These are phyloP conservation scores for Spheniscus mendiculus DNA, from an alignment of 2,113 vertebrate genomes.

Conservation along the genomic window DNA sequence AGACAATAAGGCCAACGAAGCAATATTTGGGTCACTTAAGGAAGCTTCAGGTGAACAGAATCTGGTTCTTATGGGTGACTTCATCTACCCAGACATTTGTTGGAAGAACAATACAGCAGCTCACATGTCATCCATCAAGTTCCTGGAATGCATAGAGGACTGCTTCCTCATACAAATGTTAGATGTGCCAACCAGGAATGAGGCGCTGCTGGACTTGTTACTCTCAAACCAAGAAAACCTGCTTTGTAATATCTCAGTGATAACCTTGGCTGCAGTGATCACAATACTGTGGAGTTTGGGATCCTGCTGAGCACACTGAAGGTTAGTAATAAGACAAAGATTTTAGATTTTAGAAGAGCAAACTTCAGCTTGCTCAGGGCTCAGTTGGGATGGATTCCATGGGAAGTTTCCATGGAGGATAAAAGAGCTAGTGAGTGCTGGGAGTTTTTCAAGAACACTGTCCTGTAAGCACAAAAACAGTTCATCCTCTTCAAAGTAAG, in stretches of 20 bases:
- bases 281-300: too few relatives aligned
- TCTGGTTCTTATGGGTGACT: background rate
- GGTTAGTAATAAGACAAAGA: too few relatives aligned
- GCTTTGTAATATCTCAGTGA: background rate
- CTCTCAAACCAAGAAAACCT: background rate
- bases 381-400: too few relatives aligned
- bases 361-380: too few relatives aligned
- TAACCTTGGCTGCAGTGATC: background rate
- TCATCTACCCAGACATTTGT: background rate
- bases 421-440: too few relatives aligned
- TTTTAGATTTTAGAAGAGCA: too few relatives aligned
- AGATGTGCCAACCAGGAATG: background rate
- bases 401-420: too few relatives aligned
- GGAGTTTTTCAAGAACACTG: too few relatives aligned
- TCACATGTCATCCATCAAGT: background rate
- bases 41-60: background rate
- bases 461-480: too few relatives aligned
- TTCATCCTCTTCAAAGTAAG: too few relatives aligned
- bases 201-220: background rate
- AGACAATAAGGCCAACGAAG: background rate
- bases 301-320: too few relatives aligned
- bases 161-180: background rate
- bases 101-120: background rate
- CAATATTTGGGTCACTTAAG: background rate
- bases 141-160: background rate